Conservation (phyloP, 2,888 invertebrate species). For the Mactromeris polynyma region DNA sequence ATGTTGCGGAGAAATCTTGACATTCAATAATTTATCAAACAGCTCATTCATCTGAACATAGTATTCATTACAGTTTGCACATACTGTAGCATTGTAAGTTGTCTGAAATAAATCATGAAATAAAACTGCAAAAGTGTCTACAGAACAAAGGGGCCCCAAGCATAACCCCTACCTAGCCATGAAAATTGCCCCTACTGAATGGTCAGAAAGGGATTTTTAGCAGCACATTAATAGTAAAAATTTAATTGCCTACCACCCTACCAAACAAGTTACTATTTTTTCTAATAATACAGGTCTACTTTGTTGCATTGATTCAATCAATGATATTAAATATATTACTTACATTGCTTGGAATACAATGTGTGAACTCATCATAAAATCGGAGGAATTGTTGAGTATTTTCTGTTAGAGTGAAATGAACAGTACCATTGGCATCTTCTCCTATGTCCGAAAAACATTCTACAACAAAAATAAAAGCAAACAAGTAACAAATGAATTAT, state of each 20-base stretch:
- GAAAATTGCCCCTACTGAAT: no score
- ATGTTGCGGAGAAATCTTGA: slow-evolving; percentile 40
- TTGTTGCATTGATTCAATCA: no score
- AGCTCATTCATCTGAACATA: slow-evolving; percentile 64
- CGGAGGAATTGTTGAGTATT: slow-evolving; percentile 49
- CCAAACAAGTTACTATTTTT: no score
- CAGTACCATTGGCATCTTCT: slow-evolving; percentile 71
- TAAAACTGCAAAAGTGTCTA: no score
- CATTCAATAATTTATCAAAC: slow-evolving; percentile 55
- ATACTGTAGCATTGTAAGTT: slow-evolving; percentile 48
- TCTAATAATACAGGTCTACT: no score
- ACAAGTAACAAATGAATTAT: no score
- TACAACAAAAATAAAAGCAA: slow-evolving; percentile 50
- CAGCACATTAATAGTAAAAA: no score
- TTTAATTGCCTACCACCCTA: no score
- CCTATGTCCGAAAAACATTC: slow-evolving; percentile 69
- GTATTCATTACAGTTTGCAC: slow-evolving; percentile 47
- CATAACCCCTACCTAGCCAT: no score
- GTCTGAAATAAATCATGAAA: slow-evolving; percentile 22
- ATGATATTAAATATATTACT: no score
- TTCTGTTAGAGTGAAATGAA: slow-evolving; percentile 50
- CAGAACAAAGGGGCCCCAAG: no score
- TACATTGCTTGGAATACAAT: slow-evolving; percentile 50
- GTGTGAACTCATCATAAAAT: slow-evolving; percentile 53
- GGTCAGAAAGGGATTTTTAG: no score